A percentile compares a stretch with the other conserved stretches of the same genome.
Conservation (phyloP, 2,797 vertebrate species). For the Enteromius thamalakanensis region DNA sequence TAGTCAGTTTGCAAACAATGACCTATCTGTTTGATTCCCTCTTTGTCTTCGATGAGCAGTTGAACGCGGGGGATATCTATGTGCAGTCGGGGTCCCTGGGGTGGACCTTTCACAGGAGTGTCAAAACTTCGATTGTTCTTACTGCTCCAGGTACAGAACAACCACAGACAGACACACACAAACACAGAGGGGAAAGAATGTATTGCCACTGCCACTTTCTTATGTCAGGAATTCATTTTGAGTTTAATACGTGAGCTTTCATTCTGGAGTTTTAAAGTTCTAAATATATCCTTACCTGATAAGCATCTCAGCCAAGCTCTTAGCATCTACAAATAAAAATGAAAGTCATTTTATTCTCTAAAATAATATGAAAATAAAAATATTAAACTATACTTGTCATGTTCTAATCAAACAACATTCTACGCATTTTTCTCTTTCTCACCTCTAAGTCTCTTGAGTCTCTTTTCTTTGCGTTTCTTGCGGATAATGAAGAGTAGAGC, state of each 20-base stretch:
- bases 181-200: constrained; percentile 53
- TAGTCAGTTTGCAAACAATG: constrained; percentile 64
- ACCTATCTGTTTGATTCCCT: constrained; percentile 98
- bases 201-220: constrained; percentile 50
- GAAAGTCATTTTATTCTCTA: constrained; percentile 15
- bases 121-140: constrained; percentile 99
- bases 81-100: constrained; percentile 95
- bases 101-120: constrained; percentile 97
- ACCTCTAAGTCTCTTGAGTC: constrained; percentile 96
- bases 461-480: constrained; percentile 97
- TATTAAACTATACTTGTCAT: background rate
- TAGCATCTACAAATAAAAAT: constrained; percentile 84
- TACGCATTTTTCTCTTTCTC: constrained; percentile 10
- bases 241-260: background rate
- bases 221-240: background rate
- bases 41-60: constrained; percentile 98
- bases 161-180: constrained; percentile 48
- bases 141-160: constrained; percentile 76
- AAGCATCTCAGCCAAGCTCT: constrained; percentile 98
- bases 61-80: constrained; percentile 98
- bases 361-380: background rate
- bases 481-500: constrained; percentile 93
- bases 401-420: background rate
- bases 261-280: background rate
- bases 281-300: constrained; percentile 85